A percentile compares a stretch with the other conserved stretches of the same genome.
These are phyloP conservation scores for Daboia siamensis DNA, from an alignment of 2,113 vertebrate genomes.

Conservation along the genomic window DNA sequence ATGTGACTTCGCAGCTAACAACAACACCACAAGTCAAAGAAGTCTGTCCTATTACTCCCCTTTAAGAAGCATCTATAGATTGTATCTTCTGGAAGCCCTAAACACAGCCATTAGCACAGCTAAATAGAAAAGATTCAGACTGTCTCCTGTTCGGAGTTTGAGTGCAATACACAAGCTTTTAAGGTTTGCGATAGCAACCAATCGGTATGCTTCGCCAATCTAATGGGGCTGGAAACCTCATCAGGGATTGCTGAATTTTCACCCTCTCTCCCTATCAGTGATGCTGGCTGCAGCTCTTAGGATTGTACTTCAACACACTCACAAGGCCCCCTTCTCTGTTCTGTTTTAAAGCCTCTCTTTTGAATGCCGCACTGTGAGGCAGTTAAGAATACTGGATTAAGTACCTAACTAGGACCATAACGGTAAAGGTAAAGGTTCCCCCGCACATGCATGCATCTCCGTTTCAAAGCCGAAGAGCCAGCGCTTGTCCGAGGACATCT, in stretches of 20 bases:
- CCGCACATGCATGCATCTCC: no score
- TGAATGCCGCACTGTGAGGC: background rate
- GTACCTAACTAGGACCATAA: background rate
- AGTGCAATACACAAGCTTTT: background rate
- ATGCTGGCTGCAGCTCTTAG: background rate
- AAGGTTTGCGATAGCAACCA: background rate
- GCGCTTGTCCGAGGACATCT: no score
- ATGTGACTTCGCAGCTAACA: no score
- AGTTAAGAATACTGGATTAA: background rate
- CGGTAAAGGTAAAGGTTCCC: no score
- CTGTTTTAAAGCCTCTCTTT: background rate
- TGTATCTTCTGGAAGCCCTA: no score
- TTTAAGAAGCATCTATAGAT: background rate
- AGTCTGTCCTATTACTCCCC: background rate
- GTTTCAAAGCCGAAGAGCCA: no score
- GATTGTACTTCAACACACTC: background rate
- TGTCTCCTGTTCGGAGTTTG: background rate
- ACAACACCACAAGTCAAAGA: background rate
- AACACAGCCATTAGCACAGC: background rate
- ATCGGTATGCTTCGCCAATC: background rate
- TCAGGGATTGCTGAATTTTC: background rate
- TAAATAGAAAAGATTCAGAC: background rate
- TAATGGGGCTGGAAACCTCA: background rate
- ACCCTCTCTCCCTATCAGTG: background rate
- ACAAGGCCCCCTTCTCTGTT: background rate